phyloP scores from a whole-genome alignment of 2,888 invertebrate genomes.

The Ectemnius lituratus region DNA sequence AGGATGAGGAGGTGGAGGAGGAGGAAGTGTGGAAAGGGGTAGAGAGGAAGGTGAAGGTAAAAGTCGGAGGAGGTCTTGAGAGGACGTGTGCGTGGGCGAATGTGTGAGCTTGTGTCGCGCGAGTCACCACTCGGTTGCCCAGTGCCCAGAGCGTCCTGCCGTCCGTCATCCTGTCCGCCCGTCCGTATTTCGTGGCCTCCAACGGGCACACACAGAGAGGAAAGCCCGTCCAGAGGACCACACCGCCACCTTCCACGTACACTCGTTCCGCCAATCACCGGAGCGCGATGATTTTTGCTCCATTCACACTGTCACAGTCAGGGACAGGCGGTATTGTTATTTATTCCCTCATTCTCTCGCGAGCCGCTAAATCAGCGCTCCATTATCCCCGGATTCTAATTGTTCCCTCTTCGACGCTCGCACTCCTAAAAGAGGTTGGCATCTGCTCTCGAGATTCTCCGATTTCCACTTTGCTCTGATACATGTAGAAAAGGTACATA shows the following conservation, averaged over 20 bases:
- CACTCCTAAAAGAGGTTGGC: no score
- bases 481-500: no score
- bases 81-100: constrained; percentile 70
- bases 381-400: constrained; percentile 33
- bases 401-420: constrained; percentile 13
- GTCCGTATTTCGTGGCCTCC: constrained; percentile 68
- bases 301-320: constrained; percentile 48
- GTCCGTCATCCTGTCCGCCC: constrained; percentile 76
- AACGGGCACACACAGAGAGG: constrained; percentile 26
- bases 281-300: constrained; percentile 57
- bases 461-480: no score
- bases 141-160: constrained; percentile 72
- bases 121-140: constrained; percentile 74
- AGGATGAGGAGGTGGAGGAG: constrained; percentile 5
- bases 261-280: constrained; percentile 53
- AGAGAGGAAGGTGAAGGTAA: constrained; percentile 16
- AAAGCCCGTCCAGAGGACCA: constrained; percentile 17
- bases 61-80: constrained; percentile 29
- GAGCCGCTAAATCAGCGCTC: constrained; percentile 31
- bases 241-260: constrained; percentile 10
- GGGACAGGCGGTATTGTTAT: constrained; percentile 46
- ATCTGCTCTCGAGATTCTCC: no score
- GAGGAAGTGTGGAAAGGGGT: constrained; percentile 7
- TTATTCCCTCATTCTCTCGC: constrained; percentile 41
- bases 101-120: constrained; percentile 72